Evolutionary conservation across 2,113 vertebrate genomes (phyloP).

Genomic region (Oryzias celebensis): DNA sequence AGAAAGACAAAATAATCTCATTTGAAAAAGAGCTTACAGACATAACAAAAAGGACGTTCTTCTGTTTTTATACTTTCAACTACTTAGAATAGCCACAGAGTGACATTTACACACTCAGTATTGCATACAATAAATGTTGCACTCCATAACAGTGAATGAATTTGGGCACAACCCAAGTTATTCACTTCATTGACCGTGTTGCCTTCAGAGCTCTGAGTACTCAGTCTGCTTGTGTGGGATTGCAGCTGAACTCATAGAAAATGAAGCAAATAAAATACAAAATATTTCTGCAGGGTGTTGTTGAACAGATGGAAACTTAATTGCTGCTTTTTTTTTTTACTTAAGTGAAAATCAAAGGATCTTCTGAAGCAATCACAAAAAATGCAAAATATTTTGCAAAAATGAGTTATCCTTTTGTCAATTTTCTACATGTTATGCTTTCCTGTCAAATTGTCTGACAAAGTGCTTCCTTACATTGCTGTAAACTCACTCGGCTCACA

Average conservation of each 20-base stretch:
- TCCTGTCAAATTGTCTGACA: too few species aligned
- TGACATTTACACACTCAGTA: conserved; percentile 10
- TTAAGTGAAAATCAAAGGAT: not conserved
- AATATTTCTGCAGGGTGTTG: not conserved
- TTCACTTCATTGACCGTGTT: not conserved
- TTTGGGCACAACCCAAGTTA: not conserved
- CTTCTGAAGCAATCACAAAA: not conserved
- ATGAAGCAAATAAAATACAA: not conserved
- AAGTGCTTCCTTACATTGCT: too few species aligned
- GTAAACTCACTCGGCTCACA: too few species aligned
- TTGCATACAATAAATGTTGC: not conserved
- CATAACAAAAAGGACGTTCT: not conserved
- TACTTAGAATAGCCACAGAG: not conserved
- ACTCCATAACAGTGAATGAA: not conserved
- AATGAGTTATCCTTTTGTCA: too few species aligned
- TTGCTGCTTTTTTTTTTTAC: too few species aligned
- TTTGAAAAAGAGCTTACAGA: too few species aligned
- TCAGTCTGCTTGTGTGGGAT: not conserved
- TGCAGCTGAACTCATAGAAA: too few species aligned
- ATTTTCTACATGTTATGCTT: too few species aligned
- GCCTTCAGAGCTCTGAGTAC: not conserved
- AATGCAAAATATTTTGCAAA: not conserved
- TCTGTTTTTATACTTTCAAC: not conserved
- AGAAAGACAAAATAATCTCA: too few species aligned
- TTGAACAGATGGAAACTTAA: too few species aligned